A percentile compares a stretch with the other conserved stretches of the same genome.
These are phyloP conservation scores for Isurus oxyrinchus DNA, from an alignment of 2,113 vertebrate species.

Conservation along the genomic window DNA sequence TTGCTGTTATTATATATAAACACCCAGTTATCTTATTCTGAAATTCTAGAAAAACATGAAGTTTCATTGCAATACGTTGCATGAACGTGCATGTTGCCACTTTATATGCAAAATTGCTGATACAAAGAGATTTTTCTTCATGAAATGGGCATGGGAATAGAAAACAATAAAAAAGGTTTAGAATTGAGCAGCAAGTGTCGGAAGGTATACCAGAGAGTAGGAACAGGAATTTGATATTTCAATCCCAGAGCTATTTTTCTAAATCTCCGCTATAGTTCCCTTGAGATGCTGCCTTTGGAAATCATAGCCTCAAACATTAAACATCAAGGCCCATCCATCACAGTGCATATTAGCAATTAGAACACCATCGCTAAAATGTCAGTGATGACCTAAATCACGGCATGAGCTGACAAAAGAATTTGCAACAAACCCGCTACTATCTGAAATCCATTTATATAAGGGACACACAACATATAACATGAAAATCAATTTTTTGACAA, in stretches of 20 bases:
- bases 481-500: constrained; percentile 23
- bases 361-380: neutral
- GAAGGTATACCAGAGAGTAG: neutral
- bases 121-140: neutral
- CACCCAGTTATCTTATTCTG: neutral
- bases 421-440: neutral
- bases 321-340: constrained; percentile 34
- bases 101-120: neutral
- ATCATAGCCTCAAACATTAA: constrained; percentile 32
- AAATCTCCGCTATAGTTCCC: constrained; percentile 8
- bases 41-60: neutral
- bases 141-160: neutral
- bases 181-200: neutral
- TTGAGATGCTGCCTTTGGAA: neutral
- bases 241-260: constrained; percentile 33
- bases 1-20: neutral
- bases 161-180: constrained; percentile 4
- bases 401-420: neutral
- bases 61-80: neutral
- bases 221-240: constrained; percentile 27
- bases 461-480: constrained; percentile 14
- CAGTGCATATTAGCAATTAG: constrained; percentile 26
- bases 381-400: constrained; percentile 8
- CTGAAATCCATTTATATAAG: constrained; percentile 19
- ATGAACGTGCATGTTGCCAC: neutral